Percentiles rank a stretch among this genome's conserved stretches.
These are phyloP conservation scores for Siniperca undulata DNA, from an alignment of 2,797 vertebrate species.

Conservation along the genomic window DNA sequence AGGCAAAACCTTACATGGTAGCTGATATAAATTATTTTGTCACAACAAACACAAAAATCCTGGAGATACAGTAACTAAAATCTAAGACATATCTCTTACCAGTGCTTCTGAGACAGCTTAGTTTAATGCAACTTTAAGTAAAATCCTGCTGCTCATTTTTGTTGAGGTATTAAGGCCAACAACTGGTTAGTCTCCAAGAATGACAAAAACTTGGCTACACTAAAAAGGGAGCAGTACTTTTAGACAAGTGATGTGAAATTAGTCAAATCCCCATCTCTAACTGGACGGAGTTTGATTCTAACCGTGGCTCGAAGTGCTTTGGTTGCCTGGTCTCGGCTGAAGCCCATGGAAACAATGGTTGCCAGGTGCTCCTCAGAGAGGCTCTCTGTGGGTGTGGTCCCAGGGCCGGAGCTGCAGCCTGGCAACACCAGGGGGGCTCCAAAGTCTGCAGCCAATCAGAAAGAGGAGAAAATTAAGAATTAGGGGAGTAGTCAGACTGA, in stretches of 20 bases:
- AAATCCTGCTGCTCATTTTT: conserved; percentile 5
- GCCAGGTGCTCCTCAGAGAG: conserved; percentile 95
- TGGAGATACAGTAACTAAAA: neutral
- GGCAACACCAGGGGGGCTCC: conserved; percentile 94
- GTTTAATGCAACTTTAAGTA: conserved; percentile 5
- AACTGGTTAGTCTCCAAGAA: neutral
- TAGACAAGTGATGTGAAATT: conserved; percentile 16
- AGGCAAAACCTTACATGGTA: neutral
- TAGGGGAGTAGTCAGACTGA: neutral
- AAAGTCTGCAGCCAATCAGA: conserved; percentile 88
- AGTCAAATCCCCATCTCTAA: conserved; percentile 13
- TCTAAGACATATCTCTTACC: neutral
- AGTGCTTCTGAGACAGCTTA: neutral
- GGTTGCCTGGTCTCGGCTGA: conserved; percentile 97
- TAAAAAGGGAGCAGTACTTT: conserved; percentile 23
- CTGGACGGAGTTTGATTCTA: conserved; percentile 53
- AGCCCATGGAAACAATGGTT: conserved; percentile 98
- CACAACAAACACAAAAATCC: neutral
- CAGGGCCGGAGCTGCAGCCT: conserved; percentile 90
- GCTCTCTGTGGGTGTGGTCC: conserved; percentile 88
- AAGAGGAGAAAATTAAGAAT: conserved; percentile 19
- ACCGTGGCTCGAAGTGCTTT: conserved; percentile 97
- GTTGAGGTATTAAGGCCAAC: neutral
- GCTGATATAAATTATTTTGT: neutral
- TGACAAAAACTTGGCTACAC: neutral